These are phyloP conservation scores for Tipula unca DNA, from an alignment of 2,888 invertebrate species.

Conservation along the genomic window DNA sequence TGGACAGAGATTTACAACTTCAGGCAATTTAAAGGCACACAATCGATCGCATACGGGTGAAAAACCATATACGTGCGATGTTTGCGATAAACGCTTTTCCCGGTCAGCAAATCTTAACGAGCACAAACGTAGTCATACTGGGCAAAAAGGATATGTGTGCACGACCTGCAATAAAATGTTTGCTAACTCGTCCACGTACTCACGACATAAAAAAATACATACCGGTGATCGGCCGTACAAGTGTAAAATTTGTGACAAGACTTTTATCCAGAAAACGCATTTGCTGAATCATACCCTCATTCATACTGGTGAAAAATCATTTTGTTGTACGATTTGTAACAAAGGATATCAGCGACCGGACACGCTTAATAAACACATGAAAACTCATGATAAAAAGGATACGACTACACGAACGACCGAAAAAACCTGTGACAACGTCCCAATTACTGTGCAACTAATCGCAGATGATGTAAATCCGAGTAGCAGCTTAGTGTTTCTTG, in stretches of 20 bases:
- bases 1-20: constrained; percentile 23
- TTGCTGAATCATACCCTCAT: constrained; percentile 23
- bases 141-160: constrained; percentile 21
- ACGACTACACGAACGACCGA: not conserved
- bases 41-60: constrained; percentile 24
- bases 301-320: constrained; percentile 25
- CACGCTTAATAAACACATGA: constrained; percentile 22
- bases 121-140: constrained; percentile 22
- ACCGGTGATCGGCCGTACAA: constrained; percentile 24
- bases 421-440: not conserved
- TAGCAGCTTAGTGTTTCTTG: not conserved
- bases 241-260: constrained; percentile 24
- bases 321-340: constrained; percentile 23
- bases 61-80: constrained; percentile 20
- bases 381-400: constrained; percentile 2
- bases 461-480: not conserved
- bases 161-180: constrained; percentile 21
- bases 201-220: constrained; percentile 24
- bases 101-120: constrained; percentile 23
- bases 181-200: constrained; percentile 19
- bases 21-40: constrained; percentile 24
- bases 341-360: constrained; percentile 24
- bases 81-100: constrained; percentile 24
- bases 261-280: constrained; percentile 24
- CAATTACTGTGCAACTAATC: not conserved